Evolutionary conservation across 2,888 invertebrate species (phyloP).

Genomic region (Nomada ferruginata): DNA sequence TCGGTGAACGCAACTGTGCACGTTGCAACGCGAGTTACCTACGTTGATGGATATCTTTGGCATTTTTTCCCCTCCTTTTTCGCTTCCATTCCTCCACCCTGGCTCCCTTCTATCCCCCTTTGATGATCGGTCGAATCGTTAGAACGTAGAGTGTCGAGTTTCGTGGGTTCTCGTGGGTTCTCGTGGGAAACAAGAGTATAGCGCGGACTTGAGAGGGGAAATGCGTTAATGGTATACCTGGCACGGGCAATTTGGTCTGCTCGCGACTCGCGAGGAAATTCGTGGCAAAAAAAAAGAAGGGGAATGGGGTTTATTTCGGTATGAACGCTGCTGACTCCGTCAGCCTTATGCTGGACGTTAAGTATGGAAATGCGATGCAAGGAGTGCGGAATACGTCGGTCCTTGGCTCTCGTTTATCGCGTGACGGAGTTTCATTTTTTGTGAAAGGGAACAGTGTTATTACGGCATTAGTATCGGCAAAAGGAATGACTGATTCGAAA

Average conservation of each 20-base stretch:
- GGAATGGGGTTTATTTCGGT: conserved; percentile 8
- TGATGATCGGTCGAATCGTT: conserved; percentile 38
- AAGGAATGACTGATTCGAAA: background rate
- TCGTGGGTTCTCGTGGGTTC: conserved; percentile 28
- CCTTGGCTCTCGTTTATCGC: background rate
- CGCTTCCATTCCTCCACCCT: background rate
- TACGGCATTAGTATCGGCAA: background rate
- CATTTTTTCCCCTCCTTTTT: conserved; percentile 6
- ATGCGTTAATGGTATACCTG: conserved; percentile 15
- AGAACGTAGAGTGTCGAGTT: conserved; percentile 17
- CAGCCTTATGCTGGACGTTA: conserved; percentile 29
- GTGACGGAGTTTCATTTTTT: background rate
- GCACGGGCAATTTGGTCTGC: conserved; percentile 25
- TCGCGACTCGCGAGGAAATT: conserved; percentile 13
- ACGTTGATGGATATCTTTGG: conserved; percentile 42
- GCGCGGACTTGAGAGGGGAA: conserved; percentile 14
- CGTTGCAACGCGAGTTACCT: conserved; percentile 37
- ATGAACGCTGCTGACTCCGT: conserved; percentile 17
- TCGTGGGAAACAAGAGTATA: background rate
- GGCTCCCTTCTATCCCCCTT: background rate
- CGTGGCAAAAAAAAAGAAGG: conserved; percentile 12
- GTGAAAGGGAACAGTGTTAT: background rate
- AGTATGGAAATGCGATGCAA: conserved; percentile 40
- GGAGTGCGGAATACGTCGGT: background rate
- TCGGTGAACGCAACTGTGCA: conserved; percentile 43